These are phyloP conservation scores for Lepidocyrtoides sp. DNA, from an alignment of 2,888 invertebrate species.

Conservation along the genomic window DNA sequence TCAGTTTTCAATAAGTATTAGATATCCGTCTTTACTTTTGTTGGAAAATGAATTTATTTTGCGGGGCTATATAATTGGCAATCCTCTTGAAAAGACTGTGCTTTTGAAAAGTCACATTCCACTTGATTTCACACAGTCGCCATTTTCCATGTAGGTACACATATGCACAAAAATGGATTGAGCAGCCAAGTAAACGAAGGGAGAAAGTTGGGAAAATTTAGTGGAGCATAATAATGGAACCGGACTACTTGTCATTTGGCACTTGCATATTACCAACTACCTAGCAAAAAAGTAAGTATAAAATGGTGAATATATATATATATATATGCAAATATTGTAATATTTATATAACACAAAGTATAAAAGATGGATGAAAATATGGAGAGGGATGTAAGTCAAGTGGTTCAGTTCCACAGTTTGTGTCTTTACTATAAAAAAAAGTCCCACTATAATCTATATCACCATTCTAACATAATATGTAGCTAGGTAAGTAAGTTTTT, in stretches of 20 bases:
- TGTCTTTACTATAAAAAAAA: neutral
- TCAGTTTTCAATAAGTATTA: neutral
- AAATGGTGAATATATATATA: too few species aligned
- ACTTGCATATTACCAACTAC: slow-evolving; percentile 19
- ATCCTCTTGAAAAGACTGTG: neutral
- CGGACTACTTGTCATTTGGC: slow-evolving; percentile 33
- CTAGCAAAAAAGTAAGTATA: too few species aligned
- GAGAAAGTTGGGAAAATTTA: neutral
- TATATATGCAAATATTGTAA: too few species aligned
- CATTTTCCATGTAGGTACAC: neutral
- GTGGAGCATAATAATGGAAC: slow-evolving; percentile 51
- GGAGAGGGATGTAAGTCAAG: slow-evolving; percentile 47
- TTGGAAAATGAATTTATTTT: too few species aligned
- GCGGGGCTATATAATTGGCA: neutral
- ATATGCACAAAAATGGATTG: neutral
- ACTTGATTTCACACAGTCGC: neutral
- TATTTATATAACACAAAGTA: too few species aligned
- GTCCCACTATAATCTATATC: neutral
- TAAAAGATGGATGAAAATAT: too few species aligned
- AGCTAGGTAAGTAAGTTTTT: neutral
- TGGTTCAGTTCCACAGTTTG: neutral
- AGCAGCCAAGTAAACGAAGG: neutral
- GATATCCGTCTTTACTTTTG: too few species aligned
- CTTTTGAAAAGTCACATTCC: neutral
- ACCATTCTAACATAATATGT: neutral